Percentiles rank a stretch among this genome's conserved stretches.
Conservation (phyloP, 2,888 invertebrate species). For the Andricus quercusramuli region DNA sequence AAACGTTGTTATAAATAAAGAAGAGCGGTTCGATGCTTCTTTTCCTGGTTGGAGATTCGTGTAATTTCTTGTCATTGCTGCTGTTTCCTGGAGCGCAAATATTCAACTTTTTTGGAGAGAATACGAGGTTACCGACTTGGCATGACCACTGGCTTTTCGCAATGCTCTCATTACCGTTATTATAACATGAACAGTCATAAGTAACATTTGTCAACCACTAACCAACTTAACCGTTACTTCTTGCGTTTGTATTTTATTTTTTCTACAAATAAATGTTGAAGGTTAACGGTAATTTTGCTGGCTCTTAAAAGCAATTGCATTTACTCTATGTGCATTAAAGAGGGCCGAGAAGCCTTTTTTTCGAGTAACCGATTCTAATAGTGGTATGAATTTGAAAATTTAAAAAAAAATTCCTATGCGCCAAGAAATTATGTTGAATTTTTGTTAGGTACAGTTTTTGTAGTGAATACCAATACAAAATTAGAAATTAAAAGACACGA, state of each 20-base stretch:
- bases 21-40: background rate
- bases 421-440: too few species aligned
- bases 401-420: too few species aligned
- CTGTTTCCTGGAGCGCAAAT: background rate
- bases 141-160: background rate
- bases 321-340: background rate
- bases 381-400: too few species aligned
- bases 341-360: too few species aligned
- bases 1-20: background rate
- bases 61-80: background rate
- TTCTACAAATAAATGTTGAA: too few species aligned
- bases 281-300: too few species aligned
- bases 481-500: too few species aligned
- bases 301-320: too few species aligned
- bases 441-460: too few species aligned
- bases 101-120: background rate
- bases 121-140: background rate
- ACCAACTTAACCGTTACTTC: background rate
- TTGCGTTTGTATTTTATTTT: background rate
- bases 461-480: too few species aligned
- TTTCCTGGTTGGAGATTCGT: background rate
- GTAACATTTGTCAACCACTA: background rate
- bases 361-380: too few species aligned
- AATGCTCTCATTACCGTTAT: background rate
- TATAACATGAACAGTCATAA: background rate